Evolutionary conservation across 64 coral and sea anemone species (phyloP), one percentile per base, ranked within the genome.

Genomic region (Actinia equina): DNA sequence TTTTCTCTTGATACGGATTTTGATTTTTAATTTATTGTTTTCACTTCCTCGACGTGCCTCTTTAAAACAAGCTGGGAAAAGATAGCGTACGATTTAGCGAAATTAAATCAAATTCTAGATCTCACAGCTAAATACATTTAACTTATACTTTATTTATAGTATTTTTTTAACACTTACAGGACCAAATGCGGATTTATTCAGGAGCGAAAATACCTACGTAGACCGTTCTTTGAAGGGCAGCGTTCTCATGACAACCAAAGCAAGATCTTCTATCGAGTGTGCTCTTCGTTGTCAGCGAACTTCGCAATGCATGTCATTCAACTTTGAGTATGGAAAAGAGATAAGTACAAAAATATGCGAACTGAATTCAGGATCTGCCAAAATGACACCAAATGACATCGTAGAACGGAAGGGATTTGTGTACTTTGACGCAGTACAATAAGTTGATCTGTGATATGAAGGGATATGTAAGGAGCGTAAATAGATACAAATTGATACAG

Each of bases 221-320:
- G 49, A 81, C 27, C 78, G 49, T 81, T 81, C 78, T 22, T 12
- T 81, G 16, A 17, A 52, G 12, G 78, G 78, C 78, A 81, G 78
- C 43, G 78, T 81, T 81, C 3, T 81, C 19, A 81, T 17, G 78
- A 81, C 78, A 52, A 81, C 78, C 78, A 81, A 44, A 6, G 12
- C 78, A 81, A 81, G n/a, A 17, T 81, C 78, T 81, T 52, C 45
- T 7, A 81, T 81, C 78, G 70, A 86, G 57, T 91, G 89, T 25
- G 89, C 82, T 58, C 83, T 91, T 42, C 70, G 44, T 9, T 91
- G 89, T 77, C 51, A 84, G 30, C 89, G 78, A 8, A 25, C 57
- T 13, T 57, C 51, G 37, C 52, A 43, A 46, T 91, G 89, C 56
- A 63, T 13, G 12, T 91, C 89, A 59, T 91, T 91, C 23, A 79